Evolutionary conservation across 1,140 invertebrate species (phyloP).

Genomic region (Macrosteles quadrilineatus): DNA sequence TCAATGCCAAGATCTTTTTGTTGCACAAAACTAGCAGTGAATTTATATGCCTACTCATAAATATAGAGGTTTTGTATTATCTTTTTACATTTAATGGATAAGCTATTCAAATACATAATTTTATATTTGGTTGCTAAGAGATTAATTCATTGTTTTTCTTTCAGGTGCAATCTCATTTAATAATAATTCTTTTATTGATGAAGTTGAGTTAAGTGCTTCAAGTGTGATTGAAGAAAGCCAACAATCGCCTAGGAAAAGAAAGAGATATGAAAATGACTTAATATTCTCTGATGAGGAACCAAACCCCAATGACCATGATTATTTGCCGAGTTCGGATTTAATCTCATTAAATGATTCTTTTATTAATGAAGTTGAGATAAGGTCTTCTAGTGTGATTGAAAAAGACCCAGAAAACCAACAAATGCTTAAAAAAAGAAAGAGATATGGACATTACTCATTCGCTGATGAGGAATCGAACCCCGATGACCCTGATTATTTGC

Average conservation of each 20-base stretch:
- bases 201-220: neutral
- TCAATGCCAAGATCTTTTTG: no score
- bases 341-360: neutral
- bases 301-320: no score
- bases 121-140: neutral
- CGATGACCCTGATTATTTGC: neutral
- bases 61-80: no score
- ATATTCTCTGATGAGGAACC: neutral
- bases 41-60: neutral
- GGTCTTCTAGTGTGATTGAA: neutral
- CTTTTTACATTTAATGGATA: neutral
- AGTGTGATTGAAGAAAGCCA: no score
- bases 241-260: neutral
- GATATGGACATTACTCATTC: slow-evolving; percentile 32
- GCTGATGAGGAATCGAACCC: neutral
- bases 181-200: neutral
- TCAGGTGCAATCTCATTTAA: neutral
- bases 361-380: neutral
- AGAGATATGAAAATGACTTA: neutral
- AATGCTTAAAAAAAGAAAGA: neutral
- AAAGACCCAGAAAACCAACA: neutral
- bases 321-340: neutral
- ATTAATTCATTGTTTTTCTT: neutral
- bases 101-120: neutral
- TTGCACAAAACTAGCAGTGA: no score